Base-by-base conservation (phyloP, 2,797 vertebrate genomes). In the Eulemur coronatus region DNA sequence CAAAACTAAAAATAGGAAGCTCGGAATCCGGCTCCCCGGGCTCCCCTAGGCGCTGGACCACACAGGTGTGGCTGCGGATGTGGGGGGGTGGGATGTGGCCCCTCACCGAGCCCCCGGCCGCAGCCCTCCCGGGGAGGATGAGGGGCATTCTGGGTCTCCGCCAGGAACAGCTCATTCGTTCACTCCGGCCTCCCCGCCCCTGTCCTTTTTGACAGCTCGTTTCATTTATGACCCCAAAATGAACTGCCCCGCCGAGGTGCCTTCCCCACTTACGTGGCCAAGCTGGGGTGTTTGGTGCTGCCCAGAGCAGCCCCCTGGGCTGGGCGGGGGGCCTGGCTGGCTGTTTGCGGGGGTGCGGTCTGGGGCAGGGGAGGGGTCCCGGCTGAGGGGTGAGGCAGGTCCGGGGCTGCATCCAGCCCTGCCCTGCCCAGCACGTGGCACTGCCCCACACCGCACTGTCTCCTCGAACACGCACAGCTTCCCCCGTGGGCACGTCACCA, bases 191-290 rank as follows among this genome's bases (percentile, higher is more conserved):
- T 82, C 84, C 69, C n/a, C 78, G 67, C 92, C 95, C 96, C 97
- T 41, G 10, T 80, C 82, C 93, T 46, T 4, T 96, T 97, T 98
- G 97, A 97, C 98, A 98, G 98, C 97, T 98, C 98, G 63, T 98
- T 98, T 98, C 98, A 97, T 98, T 98, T 98, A 98, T 75, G 97
- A 93, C 97, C 90, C 86, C 97, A 89, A 96, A 98, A 98, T 96
- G 97, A 98, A 98, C 97, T 84, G 57, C 94, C 95, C 96, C 94
- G 28, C 97, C 95, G 95, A 96, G 96, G 97, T 95, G 97, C 97
- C 76, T 57, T 94, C 97, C 96, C 94, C 69, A 70, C 84, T 96
- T 94, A 24, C 0, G 3, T 6, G 55, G 78, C 0, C 43, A 97
- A 88, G 48, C 75, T 52, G 93, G 90, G 96, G 97, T 97, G 97